phyloP scores from a whole-genome alignment of 2,113 vertebrate species.

The Ondatra zibethicus region DNA sequence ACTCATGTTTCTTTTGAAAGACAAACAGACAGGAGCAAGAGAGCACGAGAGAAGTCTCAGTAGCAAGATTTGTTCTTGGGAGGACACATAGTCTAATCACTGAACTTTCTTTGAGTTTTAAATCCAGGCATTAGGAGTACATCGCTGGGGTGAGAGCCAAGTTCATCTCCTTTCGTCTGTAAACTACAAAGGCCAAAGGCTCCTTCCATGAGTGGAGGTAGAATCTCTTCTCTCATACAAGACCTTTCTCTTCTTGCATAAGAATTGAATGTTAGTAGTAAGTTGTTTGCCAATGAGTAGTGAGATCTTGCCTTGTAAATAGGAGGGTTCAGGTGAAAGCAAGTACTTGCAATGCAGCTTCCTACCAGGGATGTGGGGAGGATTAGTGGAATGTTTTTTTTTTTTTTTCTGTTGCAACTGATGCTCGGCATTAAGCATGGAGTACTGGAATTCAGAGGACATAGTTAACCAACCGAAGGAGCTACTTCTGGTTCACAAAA shows the following conservation, averaged over 20 bases:
- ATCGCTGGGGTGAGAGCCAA: not conserved
- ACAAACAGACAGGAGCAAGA: not conserved
- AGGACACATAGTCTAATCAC: not conserved
- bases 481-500: conserved; percentile 29
- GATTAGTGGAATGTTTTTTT: conserved; percentile 54
- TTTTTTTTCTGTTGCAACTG: conserved; percentile 58
- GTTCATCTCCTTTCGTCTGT: not conserved
- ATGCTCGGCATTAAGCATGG: not conserved
- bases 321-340: conserved; percentile 25
- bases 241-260: not conserved
- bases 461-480: conserved; percentile 60
- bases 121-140: not conserved
- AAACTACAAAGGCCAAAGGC: not conserved
- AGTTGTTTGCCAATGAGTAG: not conserved
- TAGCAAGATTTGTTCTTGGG: conserved; percentile 21
- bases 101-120: conserved; percentile 30
- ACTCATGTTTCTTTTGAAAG: conserved; percentile 12
- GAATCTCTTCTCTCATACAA: not conserved
- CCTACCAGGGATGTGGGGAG: not conserved
- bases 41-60: not conserved
- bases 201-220: not conserved
- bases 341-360: not conserved
- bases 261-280: not conserved
- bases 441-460: conserved; percentile 60
- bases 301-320: not conserved